Percentiles rank a stretch among this genome's conserved stretches.
Conservation (phyloP, 1,140 invertebrate genomes). For the Scaptodrosophila lebanonensis region DNA sequence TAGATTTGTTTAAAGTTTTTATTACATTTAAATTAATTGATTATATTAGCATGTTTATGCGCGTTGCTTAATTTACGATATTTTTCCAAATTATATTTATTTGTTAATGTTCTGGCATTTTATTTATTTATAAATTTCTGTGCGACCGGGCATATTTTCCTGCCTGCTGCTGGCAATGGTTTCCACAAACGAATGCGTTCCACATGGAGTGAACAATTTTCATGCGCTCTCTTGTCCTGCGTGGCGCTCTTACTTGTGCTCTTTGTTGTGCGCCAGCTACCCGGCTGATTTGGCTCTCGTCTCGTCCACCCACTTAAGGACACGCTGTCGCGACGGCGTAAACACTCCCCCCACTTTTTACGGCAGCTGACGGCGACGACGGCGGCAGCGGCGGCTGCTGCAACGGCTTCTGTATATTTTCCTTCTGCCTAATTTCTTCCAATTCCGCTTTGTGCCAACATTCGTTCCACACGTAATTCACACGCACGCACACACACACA, state of each 20-base stretch:
- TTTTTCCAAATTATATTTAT: no score
- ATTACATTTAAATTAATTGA: constrained; percentile 1
- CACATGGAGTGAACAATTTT: no score
- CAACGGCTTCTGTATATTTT: constrained; percentile 35
- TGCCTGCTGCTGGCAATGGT: no score
- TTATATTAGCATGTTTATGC: constrained; percentile 11
- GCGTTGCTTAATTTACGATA: no score
- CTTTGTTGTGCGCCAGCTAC: no score
- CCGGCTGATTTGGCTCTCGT: no score
- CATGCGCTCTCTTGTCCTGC: constrained; percentile 9
- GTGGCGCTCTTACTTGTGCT: no score
- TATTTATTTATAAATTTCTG: no score
- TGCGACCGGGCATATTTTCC: no score
- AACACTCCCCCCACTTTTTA: constrained; percentile 19
- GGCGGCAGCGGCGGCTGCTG: constrained; percentile 50
- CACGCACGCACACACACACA: constrained; percentile 28
- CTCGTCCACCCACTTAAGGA: constrained; percentile 2
- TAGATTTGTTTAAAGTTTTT: constrained; percentile 1
- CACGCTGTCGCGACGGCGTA: neutral
- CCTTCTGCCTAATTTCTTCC: constrained; percentile 48
- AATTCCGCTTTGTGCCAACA: constrained; percentile 53
- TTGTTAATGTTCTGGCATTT: no score
- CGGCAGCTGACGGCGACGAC: no score
- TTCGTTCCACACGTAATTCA: constrained; percentile 49
- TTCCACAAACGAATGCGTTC: no score